A percentile compares a stretch with the other conserved stretches of the same genome.
Evolutionary conservation across 1,140 invertebrate species (phyloP).

Genomic region (Brachionus rotundiformis): DNA sequence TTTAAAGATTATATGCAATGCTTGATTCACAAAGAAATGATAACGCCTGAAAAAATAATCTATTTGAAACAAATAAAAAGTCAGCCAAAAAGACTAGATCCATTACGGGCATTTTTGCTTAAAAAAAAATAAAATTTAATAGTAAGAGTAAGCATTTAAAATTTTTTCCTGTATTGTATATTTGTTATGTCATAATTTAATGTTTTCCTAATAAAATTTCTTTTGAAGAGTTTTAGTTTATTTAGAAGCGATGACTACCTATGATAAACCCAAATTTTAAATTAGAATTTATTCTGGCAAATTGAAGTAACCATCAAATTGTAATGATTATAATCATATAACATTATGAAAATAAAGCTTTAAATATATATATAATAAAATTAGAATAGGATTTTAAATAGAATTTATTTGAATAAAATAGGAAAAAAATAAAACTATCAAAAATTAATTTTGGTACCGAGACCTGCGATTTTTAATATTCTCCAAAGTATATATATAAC

Average conservation of each 20-base stretch:
- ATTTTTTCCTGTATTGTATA: background rate
- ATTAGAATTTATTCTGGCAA: too few relatives aligned
- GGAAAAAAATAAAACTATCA: too few relatives aligned
- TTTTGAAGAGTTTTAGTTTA: background rate
- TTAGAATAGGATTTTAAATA: background rate
- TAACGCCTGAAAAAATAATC: background rate
- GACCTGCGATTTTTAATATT: background rate
- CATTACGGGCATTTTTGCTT: background rate
- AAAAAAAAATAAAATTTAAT: too few relatives aligned
- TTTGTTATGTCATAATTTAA: constrained; percentile 2
- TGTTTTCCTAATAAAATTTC: background rate
- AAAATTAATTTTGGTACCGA: background rate
- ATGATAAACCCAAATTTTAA: too few relatives aligned
- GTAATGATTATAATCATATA: too few relatives aligned
- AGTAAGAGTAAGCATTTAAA: background rate
- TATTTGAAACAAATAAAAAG: background rate
- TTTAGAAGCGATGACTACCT: too few relatives aligned
- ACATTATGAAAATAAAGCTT: too few relatives aligned
- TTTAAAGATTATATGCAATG: background rate
- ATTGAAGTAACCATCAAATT: too few relatives aligned
- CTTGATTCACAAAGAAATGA: background rate
- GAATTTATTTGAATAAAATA: background rate
- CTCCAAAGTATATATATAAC: constrained; percentile 19
- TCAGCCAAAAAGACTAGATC: background rate
- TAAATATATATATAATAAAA: too few relatives aligned